Evolutionary conservation across 2,888 invertebrate genomes (phyloP).

Genomic region (Caenorhabditis afra): DNA sequence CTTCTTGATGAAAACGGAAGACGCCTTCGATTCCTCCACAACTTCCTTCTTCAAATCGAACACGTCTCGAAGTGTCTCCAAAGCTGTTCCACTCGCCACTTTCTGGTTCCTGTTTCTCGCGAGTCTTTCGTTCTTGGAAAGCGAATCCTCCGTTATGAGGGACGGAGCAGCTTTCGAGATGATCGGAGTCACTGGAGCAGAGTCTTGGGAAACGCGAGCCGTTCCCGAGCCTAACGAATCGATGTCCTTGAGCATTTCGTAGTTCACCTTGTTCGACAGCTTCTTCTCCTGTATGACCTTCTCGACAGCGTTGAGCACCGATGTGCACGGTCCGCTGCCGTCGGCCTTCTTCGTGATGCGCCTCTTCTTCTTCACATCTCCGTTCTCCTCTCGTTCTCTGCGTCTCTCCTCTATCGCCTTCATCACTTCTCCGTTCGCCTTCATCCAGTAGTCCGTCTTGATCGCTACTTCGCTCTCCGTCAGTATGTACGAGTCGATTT

Average conservation of each 20-base stretch:
- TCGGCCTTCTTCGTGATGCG: conserved; percentile 79
- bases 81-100: not conserved
- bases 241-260: conserved; percentile 87
- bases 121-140: conserved; percentile 41
- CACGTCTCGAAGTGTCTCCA: conserved; percentile 29
- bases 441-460: conserved; percentile 91
- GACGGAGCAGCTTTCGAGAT: not conserved
- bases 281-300: conserved; percentile 95
- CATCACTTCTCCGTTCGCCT: conserved; percentile 90
- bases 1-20: too few relatives aligned
- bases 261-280: conserved; percentile 96
- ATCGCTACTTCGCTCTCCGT: conserved; percentile 85
- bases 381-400: conserved; percentile 66
- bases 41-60: conserved; percentile 38
- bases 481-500: conserved; percentile 85
- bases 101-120: conserved; percentile 23
- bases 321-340: conserved; percentile 7
- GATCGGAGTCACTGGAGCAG: not conserved
- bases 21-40: not conserved
- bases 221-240: conserved; percentile 32
- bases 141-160: conserved; percentile 19
- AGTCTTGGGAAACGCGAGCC: not conserved
- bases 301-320: conserved; percentile 91
- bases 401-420: conserved; percentile 87
- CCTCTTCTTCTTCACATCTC: conserved; percentile 86